phyloP scores from a whole-genome alignment of 2,888 invertebrate species.

The Odontocolon sp. region DNA sequence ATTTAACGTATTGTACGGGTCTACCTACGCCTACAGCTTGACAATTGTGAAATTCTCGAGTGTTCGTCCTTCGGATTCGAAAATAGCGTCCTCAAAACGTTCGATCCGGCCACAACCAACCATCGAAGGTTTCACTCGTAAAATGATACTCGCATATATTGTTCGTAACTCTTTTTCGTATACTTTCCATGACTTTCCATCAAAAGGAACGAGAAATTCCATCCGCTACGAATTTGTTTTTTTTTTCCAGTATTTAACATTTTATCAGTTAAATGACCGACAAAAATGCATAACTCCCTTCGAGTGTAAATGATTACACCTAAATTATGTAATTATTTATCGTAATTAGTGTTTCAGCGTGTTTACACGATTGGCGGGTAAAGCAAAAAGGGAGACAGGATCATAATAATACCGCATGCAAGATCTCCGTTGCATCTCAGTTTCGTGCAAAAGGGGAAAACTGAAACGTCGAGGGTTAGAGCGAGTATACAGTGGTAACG shows the following conservation, averaged over 20 bases:
- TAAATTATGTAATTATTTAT: neutral
- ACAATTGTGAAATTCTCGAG: constrained; percentile 31
- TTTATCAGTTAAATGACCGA: neutral
- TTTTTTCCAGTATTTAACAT: too few relatives aligned
- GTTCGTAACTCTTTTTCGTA: too few relatives aligned
- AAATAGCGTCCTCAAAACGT: constrained; percentile 33
- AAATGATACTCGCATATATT: too few relatives aligned
- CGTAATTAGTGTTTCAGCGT: neutral
- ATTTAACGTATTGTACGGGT: constrained; percentile 39
- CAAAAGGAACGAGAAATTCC: too few relatives aligned
- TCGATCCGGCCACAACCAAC: constrained; percentile 18
- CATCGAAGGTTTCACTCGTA: constrained; percentile 38
- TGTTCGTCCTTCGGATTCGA: constrained; percentile 42
- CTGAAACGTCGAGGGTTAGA: neutral
- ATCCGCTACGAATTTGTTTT: too few relatives aligned
- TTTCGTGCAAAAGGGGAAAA: neutral
- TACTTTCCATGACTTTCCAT: too few relatives aligned
- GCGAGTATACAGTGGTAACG: constrained; percentile 17
- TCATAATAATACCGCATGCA: neutral
- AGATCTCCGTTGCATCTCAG: neutral
- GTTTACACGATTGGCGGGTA: neutral
- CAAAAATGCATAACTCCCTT: neutral
- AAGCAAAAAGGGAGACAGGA: too few relatives aligned
- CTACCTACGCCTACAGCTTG: constrained; percentile 29
- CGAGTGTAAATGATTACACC: neutral